Base-by-base conservation (phyloP, 2,113 vertebrate species). In the Planiliza haematocheilus region DNA sequence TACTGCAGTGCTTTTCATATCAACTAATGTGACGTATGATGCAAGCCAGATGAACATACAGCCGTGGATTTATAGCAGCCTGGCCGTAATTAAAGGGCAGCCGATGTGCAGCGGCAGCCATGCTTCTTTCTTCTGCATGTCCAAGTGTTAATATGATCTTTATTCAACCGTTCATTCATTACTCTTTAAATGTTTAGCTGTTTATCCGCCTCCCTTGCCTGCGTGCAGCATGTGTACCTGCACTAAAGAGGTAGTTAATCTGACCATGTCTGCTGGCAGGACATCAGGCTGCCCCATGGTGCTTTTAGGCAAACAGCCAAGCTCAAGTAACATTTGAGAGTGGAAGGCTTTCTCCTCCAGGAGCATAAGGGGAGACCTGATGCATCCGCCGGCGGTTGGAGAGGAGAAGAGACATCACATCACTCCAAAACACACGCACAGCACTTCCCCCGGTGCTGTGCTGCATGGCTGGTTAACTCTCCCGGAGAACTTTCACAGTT, bases 211-310 rank as follows among this genome's bases (percentile, higher is more conserved):
- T 62, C 52, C 38, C 37, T n/a, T 24, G 10, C 2, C 11, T 49
- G 51, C 56, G 57, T 59, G 55, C 50, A n/a, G 45, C 12, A 34
- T 39, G n/a, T 46, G 57, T 24, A 60, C 12, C 11, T 53, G 50
- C 12, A 53, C 55, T 79, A 84, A 90, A 80, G 70, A 83, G 83
- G 70, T 77, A 67, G 63, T 85, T 85, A 80, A 90, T 90, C 81
- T 76, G 75, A 76, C 74, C 80, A 38, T 86, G 74, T 87, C 64
- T 79, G 46, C 84, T 84, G 82, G 81, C 84, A 79, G 87, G 65
- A 83, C 82, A 86, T 88, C 77, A 77, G 55, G 39, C 75, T 59
- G 30, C 71, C 76, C 76, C 50, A 52, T 74, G 59, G 86, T 76
- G 84, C 76, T 60, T 81, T 77, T 46, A 69, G 87, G 87, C 79